phyloP scores from a whole-genome alignment of 2,888 invertebrate genomes.

The Diarsia dahlii region DNA sequence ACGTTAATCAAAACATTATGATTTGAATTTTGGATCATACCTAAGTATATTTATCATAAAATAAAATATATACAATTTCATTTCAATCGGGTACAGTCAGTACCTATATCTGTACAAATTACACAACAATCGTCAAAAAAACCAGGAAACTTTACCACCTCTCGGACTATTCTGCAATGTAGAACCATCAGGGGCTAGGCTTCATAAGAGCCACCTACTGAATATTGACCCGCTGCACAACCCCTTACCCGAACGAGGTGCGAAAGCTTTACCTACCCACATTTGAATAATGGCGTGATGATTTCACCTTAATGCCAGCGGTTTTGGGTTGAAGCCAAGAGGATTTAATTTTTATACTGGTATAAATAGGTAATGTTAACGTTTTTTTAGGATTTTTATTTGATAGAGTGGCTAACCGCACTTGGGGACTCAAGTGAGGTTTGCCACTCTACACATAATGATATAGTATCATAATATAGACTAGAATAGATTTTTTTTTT shows the following conservation, averaged over 20 bases:
- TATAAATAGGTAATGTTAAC: background rate
- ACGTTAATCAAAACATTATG: too few species aligned
- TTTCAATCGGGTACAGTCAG: too few species aligned
- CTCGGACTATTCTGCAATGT: constrained; percentile 31
- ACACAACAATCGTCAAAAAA: too few species aligned
- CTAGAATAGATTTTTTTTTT: too few species aligned
- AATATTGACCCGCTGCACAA: constrained; percentile 51
- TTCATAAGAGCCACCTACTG: constrained; percentile 34
- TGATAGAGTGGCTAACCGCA: background rate
- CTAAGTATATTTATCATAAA: too few species aligned
- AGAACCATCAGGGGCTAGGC: constrained; percentile 36
- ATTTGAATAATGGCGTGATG: constrained; percentile 59
- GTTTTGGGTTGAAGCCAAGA: constrained; percentile 28
- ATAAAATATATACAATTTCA: too few species aligned
- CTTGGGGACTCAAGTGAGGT: too few species aligned
- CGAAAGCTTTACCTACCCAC: constrained; percentile 39
- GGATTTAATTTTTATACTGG: constrained; percentile 9
- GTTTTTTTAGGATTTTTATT: background rate
- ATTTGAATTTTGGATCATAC: too few species aligned
- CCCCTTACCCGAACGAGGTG: constrained; percentile 43
- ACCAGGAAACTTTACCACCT: background rate
- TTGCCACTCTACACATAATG: too few species aligned
- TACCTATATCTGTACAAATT: too few species aligned
- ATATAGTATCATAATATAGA: too few species aligned
- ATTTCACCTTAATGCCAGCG: constrained; percentile 49